phyloP scores from a whole-genome alignment of 1,140 invertebrate species.

The Drosophila mauritiana region DNA sequence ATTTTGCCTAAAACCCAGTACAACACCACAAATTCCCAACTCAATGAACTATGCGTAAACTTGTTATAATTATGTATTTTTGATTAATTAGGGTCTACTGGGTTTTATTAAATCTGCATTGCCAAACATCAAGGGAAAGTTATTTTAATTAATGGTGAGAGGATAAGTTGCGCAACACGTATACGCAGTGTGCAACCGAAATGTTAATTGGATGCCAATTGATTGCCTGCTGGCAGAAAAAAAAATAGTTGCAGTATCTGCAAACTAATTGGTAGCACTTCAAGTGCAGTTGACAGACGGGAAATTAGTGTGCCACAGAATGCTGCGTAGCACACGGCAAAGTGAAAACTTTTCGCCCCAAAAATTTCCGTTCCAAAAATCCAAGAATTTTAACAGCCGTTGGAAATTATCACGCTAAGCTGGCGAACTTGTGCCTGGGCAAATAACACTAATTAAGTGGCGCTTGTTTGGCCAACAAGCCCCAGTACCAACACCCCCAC shows the following conservation, averaged over 20 bases:
- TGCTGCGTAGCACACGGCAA: conserved; percentile 2
- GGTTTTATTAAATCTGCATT: not conserved
- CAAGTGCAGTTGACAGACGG: conserved; percentile 27
- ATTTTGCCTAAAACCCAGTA: not conserved
- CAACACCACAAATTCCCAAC: not conserved
- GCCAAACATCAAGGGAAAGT: not conserved
- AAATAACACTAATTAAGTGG: conserved; percentile 79
- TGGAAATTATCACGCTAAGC: conserved; percentile 34
- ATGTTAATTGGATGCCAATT: conserved; percentile 42
- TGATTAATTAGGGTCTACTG: not conserved
- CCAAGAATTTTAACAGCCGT: conserved; percentile 6
- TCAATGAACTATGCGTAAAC: conserved; percentile 1
- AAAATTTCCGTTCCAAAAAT: conserved; percentile 22
- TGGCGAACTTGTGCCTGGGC: conserved; percentile 31
- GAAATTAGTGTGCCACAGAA: conserved; percentile 16
- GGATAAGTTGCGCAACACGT: conserved; percentile 13
- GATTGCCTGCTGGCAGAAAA: conserved; percentile 11
- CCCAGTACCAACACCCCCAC: not conserved
- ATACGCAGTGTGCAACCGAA: conserved; percentile 7
- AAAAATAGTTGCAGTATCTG: conserved; percentile 6
- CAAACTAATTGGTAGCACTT: conserved; percentile 34
- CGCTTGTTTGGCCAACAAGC: conserved; percentile 27
- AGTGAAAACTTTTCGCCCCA: conserved; percentile 15
- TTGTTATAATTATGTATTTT: not conserved
- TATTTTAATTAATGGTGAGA: not conserved